A percentile compares a stretch with the other conserved stretches of the same genome.
Conservation (phyloP, 2,888 invertebrate genomes). For the Harpalus rubripes region DNA sequence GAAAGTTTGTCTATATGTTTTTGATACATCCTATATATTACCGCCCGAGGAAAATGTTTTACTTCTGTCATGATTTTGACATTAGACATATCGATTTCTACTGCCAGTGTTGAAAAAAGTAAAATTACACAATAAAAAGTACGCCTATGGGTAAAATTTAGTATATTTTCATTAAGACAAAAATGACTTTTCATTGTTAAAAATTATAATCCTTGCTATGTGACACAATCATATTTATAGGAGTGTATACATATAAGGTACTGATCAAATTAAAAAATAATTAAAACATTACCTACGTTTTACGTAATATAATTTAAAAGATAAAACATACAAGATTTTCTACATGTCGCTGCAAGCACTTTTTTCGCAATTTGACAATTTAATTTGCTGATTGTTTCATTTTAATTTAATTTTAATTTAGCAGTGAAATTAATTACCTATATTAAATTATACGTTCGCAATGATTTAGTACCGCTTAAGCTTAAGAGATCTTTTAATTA, state of each 20-base stretch:
- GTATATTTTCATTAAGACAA: too few species aligned
- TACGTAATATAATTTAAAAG: conserved; percentile 5
- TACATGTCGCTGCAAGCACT: not conserved
- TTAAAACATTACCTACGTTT: not conserved
- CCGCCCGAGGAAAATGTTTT: too few species aligned
- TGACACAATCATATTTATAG: not conserved
- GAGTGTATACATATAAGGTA: too few species aligned
- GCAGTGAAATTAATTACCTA: not conserved
- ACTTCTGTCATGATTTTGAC: too few species aligned
- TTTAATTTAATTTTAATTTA: conserved; percentile 6
- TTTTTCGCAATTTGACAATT: conserved; percentile 16
- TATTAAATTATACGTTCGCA: not conserved
- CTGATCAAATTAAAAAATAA: conserved; percentile 2
- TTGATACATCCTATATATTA: too few species aligned
- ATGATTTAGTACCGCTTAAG: not conserved
- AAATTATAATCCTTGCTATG: too few species aligned
- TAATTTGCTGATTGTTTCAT: conserved; percentile 13
- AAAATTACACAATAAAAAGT: too few species aligned
- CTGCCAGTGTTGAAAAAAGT: too few species aligned
- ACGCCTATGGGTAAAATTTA: too few species aligned
- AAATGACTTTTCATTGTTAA: too few species aligned
- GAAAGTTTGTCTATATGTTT: too few species aligned
- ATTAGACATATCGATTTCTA: too few species aligned
- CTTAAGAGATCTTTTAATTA: not conserved
- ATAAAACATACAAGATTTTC: not conserved